Conservation (phyloP, 2,888 invertebrate genomes). For the Drosophila prolongata region DNA sequence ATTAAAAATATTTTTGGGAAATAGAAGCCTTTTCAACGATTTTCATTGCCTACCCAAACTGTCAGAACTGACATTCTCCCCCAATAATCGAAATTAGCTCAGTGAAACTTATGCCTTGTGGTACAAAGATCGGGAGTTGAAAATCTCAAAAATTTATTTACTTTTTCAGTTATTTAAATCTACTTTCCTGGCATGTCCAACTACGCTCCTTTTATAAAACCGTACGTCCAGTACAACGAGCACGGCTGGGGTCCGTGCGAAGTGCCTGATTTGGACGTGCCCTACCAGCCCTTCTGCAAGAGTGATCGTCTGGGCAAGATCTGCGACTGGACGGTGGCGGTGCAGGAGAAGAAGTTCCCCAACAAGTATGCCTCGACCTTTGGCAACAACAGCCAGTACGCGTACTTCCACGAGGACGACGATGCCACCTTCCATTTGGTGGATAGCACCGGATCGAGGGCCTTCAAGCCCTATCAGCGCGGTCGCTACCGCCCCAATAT, state of each 20-base stretch:
- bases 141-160: background rate
- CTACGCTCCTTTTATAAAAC: conserved; percentile 79
- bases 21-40: background rate
- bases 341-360: conserved; percentile 96
- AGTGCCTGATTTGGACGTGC: conserved; percentile 90
- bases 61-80: background rate
- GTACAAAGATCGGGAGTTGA: background rate
- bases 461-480: conserved; percentile 95
- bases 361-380: conserved; percentile 96
- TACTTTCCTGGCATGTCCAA: conserved; percentile 35
- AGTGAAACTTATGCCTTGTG: conserved; percentile 1
- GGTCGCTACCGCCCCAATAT: conserved; percentile 94
- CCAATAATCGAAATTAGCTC: background rate
- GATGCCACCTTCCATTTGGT: conserved; percentile 99
- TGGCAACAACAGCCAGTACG: conserved; percentile 97
- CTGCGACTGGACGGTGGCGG: conserved; percentile 98
- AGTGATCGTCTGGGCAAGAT: conserved; percentile 99
- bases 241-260: conserved; percentile 98
- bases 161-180: too few species aligned
- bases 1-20: background rate
- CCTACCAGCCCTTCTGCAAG: conserved; percentile 99
- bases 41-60: background rate
- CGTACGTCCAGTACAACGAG: conserved; percentile 82
- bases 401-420: conserved; percentile 99
- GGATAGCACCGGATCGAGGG: conserved; percentile 91